phyloP scores from a whole-genome alignment of 1,140 invertebrate genomes.

The Panagrolaimus sp. region DNA sequence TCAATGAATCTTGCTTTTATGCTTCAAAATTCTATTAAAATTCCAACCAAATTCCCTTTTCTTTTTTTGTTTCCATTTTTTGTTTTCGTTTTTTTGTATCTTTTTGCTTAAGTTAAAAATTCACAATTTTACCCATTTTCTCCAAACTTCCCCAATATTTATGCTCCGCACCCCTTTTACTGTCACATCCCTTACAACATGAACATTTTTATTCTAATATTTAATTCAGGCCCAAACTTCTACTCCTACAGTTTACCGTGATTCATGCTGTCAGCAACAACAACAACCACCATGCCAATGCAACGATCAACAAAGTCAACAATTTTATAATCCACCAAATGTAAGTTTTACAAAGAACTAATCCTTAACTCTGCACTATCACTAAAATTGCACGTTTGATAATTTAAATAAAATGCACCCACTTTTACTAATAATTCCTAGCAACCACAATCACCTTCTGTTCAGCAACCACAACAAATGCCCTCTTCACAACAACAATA shows the following conservation, averaged over 20 bases:
- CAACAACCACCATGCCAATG: slow-evolving; percentile 40
- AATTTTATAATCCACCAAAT: slow-evolving; percentile 15
- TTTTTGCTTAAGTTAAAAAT: not conserved
- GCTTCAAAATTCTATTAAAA: slow-evolving; percentile 6
- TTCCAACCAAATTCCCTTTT: not conserved
- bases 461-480: not conserved
- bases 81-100: not conserved
- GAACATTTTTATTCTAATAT: not conserved
- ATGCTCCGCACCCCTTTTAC: slow-evolving; percentile 8
- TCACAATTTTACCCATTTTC: slow-evolving; percentile 5
- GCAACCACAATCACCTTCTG: not conserved
- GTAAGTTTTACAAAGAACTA: not conserved
- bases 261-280: slow-evolving; percentile 38
- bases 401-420: not conserved
- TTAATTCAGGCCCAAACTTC: slow-evolving; percentile 24
- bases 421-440: not conserved
- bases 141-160: not conserved
- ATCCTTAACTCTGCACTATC: too few relatives aligned
- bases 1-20: not conserved
- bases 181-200: slow-evolving; percentile 4
- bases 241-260: slow-evolving; percentile 33
- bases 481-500: slow-evolving; percentile 3
- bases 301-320: slow-evolving; percentile 26
- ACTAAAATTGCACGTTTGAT: not conserved
- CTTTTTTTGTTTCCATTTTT: not conserved